Evolutionary conservation across 2,797 vertebrate genomes (phyloP).

Genomic region (Sebastes matsubarae): DNA sequence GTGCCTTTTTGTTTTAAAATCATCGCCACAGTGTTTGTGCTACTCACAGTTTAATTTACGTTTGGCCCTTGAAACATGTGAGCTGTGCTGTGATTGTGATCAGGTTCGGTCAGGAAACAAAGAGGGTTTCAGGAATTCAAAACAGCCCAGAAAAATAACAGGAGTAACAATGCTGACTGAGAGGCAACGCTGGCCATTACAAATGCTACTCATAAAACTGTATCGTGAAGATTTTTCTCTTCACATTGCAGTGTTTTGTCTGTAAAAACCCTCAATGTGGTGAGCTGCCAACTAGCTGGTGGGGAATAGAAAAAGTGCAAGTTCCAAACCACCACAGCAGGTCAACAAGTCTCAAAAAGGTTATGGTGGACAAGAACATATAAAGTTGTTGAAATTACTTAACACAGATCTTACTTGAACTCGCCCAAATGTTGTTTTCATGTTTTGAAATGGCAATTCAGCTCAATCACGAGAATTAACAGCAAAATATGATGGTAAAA

Average conservation of each 20-base stretch:
- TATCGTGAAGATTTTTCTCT: neutral
- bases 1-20: conserved; percentile 17
- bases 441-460: neutral
- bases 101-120: conserved; percentile 55
- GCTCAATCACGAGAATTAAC: neutral
- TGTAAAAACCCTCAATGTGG: conserved; percentile 5
- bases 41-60: conserved; percentile 40
- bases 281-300: neutral
- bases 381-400: neutral
- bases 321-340: neutral
- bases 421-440: neutral
- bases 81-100: conserved; percentile 50
- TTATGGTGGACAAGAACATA: neutral
- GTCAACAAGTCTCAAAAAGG: neutral
- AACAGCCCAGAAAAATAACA: conserved; percentile 61
- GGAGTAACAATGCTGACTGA: conserved; percentile 42
- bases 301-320: neutral
- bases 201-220: conserved; percentile 12
- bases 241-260: neutral
- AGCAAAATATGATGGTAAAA: neutral
- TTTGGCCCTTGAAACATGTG: conserved; percentile 28
- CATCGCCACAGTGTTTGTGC: conserved; percentile 14
- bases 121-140: conserved; percentile 65
- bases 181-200: conserved; percentile 18
- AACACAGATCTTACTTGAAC: neutral